Evolutionary conservation across 2,888 invertebrate genomes (phyloP), one percentile per base, ranked within the genome.

Genomic region (Julus scanicus): DNA sequence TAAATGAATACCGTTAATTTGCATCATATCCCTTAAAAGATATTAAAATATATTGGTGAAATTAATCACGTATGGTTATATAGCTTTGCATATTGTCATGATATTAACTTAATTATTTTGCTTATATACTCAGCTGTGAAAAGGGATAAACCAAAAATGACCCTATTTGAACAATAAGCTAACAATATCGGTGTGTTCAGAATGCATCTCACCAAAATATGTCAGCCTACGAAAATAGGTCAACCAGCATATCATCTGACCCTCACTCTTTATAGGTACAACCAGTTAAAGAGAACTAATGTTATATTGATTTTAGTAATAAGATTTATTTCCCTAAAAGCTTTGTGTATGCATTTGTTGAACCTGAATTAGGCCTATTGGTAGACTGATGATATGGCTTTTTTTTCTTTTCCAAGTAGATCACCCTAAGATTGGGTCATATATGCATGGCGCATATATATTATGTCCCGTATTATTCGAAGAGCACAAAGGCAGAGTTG

Each of bases 381-480:
- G 20, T 71, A 71, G 1, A 9, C 9, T 20, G 63, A 71, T 71
- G 63, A 71, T 71, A 6, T n/a, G 3, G 44, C 44, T 8, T 44
- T 44, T 44, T 44, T 44, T 44, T 44, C 44, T 44, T 2, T n/a
- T n/a, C 63, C 2, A 20, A 71, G 63, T 8, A 29, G 63, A 71
- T 20, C 63, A 71, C 63, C 63, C 63, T 44, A 20, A 71, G 63
- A 71, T 71, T 71, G 63, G 63, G 63, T 71, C 63, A 71, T 11
- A 20, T 71, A 71, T 20, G 63, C 63, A 20, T 11, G 8, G 20
- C 63, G 63, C 63, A 71, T 71, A 71, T 71, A 71, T 71, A 71
- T 71, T 71, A 71, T 17, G 20, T 71, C 20, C 20, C 20, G 20
- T 71, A 20, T 71, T 71, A 71, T 71, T 71, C 20, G 6, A 17